A percentile compares a stretch with the other conserved stretches of the same genome.
Conservation (phyloP, 2,797 vertebrate species). For the Sardinella longiceps region DNA sequence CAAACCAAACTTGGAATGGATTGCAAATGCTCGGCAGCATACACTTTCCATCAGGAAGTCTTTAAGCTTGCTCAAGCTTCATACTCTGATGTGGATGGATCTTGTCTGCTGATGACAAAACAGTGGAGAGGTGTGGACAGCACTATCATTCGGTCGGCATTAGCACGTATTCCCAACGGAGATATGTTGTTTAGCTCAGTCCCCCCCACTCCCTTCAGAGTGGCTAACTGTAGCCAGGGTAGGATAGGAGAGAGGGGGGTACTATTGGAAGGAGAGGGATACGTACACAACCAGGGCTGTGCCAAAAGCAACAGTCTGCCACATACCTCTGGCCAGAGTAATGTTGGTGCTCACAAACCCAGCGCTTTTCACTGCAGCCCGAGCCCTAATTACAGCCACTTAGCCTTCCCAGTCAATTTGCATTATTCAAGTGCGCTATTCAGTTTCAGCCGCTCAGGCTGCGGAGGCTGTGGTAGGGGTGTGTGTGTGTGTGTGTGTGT, state of each 20-base stretch:
- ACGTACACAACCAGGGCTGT: background rate
- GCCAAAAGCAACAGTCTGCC: conserved; percentile 15
- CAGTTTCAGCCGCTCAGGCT: background rate
- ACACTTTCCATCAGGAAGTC: background rate
- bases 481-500: too few relatives aligned
- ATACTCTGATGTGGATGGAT: background rate
- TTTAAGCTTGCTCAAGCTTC: background rate
- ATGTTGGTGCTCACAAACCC: background rate
- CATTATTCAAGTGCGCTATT: background rate
- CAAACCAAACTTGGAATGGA: too few relatives aligned
- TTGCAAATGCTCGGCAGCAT: too few relatives aligned
- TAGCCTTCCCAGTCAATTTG: conserved; percentile 17
- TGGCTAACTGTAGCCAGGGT: background rate
- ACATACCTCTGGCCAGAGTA: background rate
- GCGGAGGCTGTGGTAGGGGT: background rate
- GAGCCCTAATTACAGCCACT: background rate
- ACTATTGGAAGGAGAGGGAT: background rate
- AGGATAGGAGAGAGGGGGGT: background rate
- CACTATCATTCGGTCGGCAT: background rate
- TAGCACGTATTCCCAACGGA: background rate
- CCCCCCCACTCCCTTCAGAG: background rate
- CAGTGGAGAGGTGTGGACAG: background rate
- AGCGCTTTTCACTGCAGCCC: background rate
- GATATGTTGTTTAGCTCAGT: background rate
- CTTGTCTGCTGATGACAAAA: background rate